Percentiles rank a stretch among this genome's conserved stretches.
Conservation (phyloP, 2,797 vertebrate species). For the Premnoplex brunnescens region DNA sequence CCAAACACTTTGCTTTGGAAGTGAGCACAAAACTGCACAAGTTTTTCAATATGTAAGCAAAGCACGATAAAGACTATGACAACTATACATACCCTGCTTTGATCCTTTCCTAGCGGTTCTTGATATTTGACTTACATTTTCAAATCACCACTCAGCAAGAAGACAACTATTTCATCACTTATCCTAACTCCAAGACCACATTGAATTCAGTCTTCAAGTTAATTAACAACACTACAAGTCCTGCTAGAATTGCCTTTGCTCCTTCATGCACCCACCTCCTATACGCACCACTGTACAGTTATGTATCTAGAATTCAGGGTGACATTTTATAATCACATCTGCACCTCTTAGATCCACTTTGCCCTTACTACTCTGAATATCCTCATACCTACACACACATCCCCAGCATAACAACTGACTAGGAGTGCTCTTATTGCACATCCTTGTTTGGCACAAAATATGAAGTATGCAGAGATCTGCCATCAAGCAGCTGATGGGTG, state of each 20-base stretch:
- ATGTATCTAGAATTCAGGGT: neutral
- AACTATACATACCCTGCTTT: neutral
- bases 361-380: neutral
- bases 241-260: neutral
- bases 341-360: neutral
- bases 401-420: fast-evolving
- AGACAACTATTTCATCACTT: neutral
- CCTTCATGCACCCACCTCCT: neutral
- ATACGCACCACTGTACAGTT: neutral
- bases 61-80: neutral
- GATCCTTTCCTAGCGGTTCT: neutral
- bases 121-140: neutral
- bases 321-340: neutral
- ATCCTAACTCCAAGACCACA: neutral
- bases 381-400: neutral
- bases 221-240: neutral
- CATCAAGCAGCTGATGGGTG: neutral
- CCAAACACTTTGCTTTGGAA: neutral
- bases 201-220: neutral
- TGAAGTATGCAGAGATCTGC: neutral
- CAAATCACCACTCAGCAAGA: neutral
- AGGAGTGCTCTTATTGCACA: neutral
- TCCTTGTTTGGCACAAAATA: neutral
- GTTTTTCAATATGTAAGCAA: neutral
- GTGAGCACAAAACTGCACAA: neutral